Conservation (phyloP, 2,888 invertebrate species). For the Aspidiotus rigidus region DNA sequence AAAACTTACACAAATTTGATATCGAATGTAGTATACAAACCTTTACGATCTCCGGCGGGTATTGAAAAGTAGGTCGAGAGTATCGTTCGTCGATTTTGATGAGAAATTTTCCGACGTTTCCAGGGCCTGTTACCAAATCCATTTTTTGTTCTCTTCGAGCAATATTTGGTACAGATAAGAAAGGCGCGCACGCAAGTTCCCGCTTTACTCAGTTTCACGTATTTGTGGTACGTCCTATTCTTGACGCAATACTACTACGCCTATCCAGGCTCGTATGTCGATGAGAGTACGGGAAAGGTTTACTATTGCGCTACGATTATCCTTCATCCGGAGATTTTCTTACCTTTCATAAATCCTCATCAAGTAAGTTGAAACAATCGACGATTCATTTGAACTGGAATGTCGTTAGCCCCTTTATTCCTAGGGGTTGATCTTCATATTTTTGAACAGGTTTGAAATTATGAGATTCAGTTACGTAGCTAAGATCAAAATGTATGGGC, state of each 20-base stretch:
- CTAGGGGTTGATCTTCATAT: too few species aligned
- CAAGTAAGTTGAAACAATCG: background rate
- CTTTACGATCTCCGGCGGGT: too few species aligned
- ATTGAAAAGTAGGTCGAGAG: too few species aligned
- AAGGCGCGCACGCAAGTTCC: background rate
- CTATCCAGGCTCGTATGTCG: conserved; percentile 14
- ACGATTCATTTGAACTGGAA: too few species aligned
- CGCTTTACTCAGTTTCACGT: background rate
- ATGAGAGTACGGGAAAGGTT: background rate
- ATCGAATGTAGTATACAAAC: too few species aligned
- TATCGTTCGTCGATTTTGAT: background rate
- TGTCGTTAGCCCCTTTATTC: too few species aligned
- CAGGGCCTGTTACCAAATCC: background rate
- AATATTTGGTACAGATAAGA: background rate
- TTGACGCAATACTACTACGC: conserved; percentile 12
- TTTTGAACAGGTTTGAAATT: too few species aligned
- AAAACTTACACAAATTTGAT: too few species aligned
- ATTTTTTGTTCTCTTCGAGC: background rate
- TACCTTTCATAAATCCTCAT: background rate
- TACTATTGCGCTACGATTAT: conserved; percentile 10
- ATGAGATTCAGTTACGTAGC: too few species aligned
- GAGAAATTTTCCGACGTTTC: background rate
- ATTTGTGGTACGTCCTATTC: background rate
- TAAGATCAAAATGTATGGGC: too few species aligned
- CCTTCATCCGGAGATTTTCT: background rate